Evolutionary conservation across 2,888 invertebrate genomes (phyloP), one percentile per base, ranked within the genome.

Genomic region (Steinernema hermaphroditum): DNA sequence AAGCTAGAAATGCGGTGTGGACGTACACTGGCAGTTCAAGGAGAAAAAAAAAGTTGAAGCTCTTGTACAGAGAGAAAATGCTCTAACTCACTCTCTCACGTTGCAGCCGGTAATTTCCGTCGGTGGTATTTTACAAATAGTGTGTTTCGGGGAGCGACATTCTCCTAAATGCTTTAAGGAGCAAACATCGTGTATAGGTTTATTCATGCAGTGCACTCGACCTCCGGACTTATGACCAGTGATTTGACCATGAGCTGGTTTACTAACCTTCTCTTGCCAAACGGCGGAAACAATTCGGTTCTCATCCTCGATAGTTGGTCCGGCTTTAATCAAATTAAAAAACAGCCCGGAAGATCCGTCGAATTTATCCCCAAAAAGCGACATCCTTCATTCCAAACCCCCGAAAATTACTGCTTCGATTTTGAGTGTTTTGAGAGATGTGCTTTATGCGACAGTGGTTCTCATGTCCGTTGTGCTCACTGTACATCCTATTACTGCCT

Each of bases 21-120:
- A 14, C 1, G 70, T 1, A 37, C 70, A 1, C 70, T 70, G 9
- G 70, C 68, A 19, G 12, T 70, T 1, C 14, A 22, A 6, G 70
- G 70, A 4, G 62, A n/a, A 19, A 68, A n/a, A n/a, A 70, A 0
- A 70, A 14, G 62, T 70, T 22, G 43, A 70, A 16, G 24, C 12
- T 14, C 9, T 24, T 2, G 41, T 70, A 12, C 70, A 70, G 22
- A 9, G 37, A 12, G 22, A 32, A 57, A 37, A 2, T 22, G 70
- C 70, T n/a, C 12, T 14, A 1, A 41, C 70, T 32, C 70, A 70
- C 44, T 70, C 70, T 29, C 2, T 37, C 16, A 70, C 70, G 4
- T 1, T 70, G 6, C 34, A 37, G 14, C 70, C 70, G 1, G 41
- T 70, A 4, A 8, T 37, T 22, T 68, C n/a, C 44, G 70, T 62